Percentiles rank a stretch among this genome's conserved stretches.
These are phyloP conservation scores for Triplophysa siluroides DNA, from an alignment of 2,113 vertebrate genomes.

Conservation along the genomic window DNA sequence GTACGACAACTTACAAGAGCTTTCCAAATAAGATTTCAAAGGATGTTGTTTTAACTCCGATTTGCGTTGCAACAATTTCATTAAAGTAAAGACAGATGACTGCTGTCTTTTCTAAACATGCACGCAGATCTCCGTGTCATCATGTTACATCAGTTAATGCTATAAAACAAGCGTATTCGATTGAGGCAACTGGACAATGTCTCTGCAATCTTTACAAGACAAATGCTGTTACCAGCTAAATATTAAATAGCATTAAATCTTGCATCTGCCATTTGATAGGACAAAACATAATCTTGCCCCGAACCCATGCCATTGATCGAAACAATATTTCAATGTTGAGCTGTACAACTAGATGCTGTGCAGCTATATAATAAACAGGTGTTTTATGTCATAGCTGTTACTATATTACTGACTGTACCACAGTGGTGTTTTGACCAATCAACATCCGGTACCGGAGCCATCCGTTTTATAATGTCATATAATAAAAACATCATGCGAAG, in stretches of 20 bases:
- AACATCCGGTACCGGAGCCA: background rate
- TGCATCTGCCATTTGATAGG: background rate
- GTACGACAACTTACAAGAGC: constrained; percentile 6
- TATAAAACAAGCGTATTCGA: no score
- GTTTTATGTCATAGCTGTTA: no score
- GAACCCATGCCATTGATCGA: no score
- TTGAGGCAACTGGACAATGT: background rate
- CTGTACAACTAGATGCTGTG: no score
- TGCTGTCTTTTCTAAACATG: background rate
- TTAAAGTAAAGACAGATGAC: background rate
- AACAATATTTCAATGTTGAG: no score
- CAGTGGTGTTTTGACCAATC: background rate
- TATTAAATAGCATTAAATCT: background rate
- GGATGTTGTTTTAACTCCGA: background rate
- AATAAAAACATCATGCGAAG: constrained; percentile 5
- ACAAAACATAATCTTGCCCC: no score
- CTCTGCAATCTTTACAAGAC: background rate
- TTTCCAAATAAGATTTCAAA: constrained; percentile 8
- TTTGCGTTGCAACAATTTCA: background rate
- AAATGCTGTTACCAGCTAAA: background rate
- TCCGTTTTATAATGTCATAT: background rate
- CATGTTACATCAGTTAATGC: background rate
- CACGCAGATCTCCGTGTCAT: background rate
- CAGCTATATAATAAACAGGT: no score
- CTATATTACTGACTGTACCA: no score